Percentiles rank a stretch among this genome's conserved stretches.
Conservation (phyloP, 2,113 vertebrate genomes). For the Neotragus pygmaeus region DNA sequence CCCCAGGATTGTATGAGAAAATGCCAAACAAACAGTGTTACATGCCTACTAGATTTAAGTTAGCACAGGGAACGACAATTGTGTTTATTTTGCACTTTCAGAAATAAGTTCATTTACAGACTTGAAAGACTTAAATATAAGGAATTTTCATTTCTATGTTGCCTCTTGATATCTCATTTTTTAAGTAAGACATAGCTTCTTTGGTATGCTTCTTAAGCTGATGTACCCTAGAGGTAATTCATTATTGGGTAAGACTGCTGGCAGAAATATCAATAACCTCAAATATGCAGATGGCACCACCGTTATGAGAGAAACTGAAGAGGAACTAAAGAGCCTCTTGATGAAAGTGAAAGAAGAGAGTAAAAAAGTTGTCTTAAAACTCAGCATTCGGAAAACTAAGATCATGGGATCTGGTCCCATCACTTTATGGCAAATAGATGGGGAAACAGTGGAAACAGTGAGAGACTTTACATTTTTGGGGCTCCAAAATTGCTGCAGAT, state of each 20-base stretch:
- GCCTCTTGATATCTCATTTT: background rate
- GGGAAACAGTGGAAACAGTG: background rate
- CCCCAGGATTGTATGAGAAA: background rate
- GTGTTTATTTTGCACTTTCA: background rate
- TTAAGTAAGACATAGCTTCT: background rate
- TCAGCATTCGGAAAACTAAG: background rate
- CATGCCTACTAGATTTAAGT: background rate
- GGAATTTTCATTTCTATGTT: background rate
- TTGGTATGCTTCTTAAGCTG: background rate
- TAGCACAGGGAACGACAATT: background rate
- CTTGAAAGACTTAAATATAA: background rate
- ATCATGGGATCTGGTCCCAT: background rate
- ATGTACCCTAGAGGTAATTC: background rate
- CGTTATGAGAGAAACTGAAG: background rate
- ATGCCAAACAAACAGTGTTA: background rate
- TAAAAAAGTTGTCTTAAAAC: background rate
- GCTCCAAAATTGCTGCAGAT: background rate
- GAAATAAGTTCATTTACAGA: background rate
- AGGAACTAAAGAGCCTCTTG: background rate
- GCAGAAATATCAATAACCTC: background rate
- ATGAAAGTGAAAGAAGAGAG: background rate
- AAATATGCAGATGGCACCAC: background rate
- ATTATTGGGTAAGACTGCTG: background rate
- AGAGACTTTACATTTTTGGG: background rate
- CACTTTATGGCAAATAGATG: background rate